Evolutionary conservation across 2,797 vertebrate genomes (phyloP).

Genomic region (Squalus acanthias): DNA sequence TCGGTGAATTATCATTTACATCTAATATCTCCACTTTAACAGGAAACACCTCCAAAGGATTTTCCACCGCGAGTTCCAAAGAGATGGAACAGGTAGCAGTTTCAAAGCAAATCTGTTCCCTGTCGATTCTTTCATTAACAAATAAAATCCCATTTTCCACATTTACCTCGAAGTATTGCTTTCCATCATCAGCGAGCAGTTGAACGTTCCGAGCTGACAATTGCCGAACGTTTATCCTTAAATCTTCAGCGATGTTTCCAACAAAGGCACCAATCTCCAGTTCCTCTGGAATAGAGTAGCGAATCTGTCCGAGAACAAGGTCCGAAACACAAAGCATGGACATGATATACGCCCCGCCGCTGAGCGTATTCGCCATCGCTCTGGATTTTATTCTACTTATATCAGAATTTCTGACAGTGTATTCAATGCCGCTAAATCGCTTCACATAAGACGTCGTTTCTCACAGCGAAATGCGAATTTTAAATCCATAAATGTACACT

Average conservation of each 20-base stretch:
- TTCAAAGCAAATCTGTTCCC: slow-evolving; percentile 64
- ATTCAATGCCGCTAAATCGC: not conserved
- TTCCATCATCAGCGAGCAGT: slow-evolving; percentile 61
- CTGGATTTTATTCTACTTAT: not conserved
- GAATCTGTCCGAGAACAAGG: not conserved
- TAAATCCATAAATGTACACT: not conserved
- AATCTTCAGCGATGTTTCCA: slow-evolving; percentile 26
- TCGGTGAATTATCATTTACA: slow-evolving; percentile 62
- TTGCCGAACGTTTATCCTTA: slow-evolving; percentile 53
- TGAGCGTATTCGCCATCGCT: not conserved
- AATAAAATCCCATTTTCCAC: slow-evolving; percentile 61
- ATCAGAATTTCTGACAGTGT: not conserved
- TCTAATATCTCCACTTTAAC: slow-evolving; percentile 66
- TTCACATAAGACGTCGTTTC: not conserved
- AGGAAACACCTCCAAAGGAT: slow-evolving; percentile 56
- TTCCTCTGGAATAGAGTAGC: not conserved
- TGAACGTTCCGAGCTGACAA: slow-evolving; percentile 51
- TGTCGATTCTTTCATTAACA: slow-evolving; percentile 64
- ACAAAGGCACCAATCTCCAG: not conserved
- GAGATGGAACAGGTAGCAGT: slow-evolving; percentile 58
- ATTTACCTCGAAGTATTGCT: slow-evolving; percentile 64
- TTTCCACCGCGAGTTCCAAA: slow-evolving; percentile 63
- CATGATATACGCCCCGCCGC: not conserved
- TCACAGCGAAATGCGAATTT: not conserved
- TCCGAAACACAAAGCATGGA: not conserved